Evolutionary conservation across 37 sponge, comb jelly and placozoan species (phyloP).

Genomic region (Chondrosia reniformis): DNA sequence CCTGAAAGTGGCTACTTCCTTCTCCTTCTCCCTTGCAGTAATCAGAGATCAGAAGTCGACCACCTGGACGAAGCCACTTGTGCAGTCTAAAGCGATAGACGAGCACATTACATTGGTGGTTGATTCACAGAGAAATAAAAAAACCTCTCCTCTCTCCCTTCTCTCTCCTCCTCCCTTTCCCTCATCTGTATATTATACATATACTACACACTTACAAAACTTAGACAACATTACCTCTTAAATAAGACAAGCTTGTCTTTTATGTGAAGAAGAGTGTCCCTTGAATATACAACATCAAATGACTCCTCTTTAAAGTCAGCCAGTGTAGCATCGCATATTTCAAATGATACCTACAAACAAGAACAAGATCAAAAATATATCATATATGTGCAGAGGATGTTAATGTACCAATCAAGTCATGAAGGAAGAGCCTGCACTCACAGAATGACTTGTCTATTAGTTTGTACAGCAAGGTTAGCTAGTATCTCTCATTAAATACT

Average conservation of each 20-base stretch:
- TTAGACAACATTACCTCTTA: not conserved
- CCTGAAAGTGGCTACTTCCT: not conserved
- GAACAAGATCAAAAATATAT: not conserved
- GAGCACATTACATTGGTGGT: not conserved
- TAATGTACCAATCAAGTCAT: not conserved
- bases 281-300: conserved; percentile 49
- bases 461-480: too few relatives aligned
- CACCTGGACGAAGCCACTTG: conserved; percentile 55
- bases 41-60: conserved; percentile 39
- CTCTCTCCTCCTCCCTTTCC: not conserved
- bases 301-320: conserved; percentile 18
- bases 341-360: conserved; percentile 38
- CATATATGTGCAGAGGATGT: not conserved
- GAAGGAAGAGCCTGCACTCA: too few relatives aligned
- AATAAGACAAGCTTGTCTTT: conserved; percentile 24
- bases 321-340: conserved; percentile 32
- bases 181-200: not conserved
- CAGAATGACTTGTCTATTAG: too few relatives aligned
- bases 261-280: conserved; percentile 49
- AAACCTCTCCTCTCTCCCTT: not conserved
- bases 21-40: conserved; percentile 38
- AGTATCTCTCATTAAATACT: too few relatives aligned
- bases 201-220: not conserved
- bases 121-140: too few relatives aligned
- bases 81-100: not conserved